Evolutionary conservation across 2,113 vertebrate genomes (phyloP), one percentile per base, ranked within the genome.

Genomic region (Mugil cephalus): DNA sequence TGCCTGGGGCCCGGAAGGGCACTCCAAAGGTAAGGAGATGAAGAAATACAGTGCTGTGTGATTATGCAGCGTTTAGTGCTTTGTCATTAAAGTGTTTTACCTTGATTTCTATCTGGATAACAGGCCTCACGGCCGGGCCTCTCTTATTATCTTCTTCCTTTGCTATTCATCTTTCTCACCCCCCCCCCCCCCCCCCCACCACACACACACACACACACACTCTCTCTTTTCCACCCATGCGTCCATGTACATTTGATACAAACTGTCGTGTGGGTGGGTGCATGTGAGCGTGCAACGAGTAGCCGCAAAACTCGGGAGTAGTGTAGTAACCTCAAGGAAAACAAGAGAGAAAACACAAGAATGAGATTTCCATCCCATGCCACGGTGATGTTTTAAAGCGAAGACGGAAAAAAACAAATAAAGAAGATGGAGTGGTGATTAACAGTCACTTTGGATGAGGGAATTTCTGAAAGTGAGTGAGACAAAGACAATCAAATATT

Each of bases 21-120:
- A 38, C 62, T 86, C 70, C 14, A 51, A 64, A 76, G 70, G 70
- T 74, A 83, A 59, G 74, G 38, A 65, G 48, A 77, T 6, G 14
- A 8, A 76, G 42, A 52, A 69, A 68, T 24, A 68, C 53, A 42
- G 51, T 54, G 60, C 9, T 13, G 60, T 72, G 42, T 75, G 68
- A 88, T 82, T 71, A 79, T n/a, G 42, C 17, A 21, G 40, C 64
- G 60, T 83, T 81, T 61, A 51, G 43, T 35, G 71, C 34, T 71
- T 73, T 78, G 50, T 85, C 60, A 83, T 76, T 70, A 60, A 38
- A 46, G 34, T 30, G 45, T 48, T 68, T 74, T 54, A 72, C 48
- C 45, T 61, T 71, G 55, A 58, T 81, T 74, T 73, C 51, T 54
- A 14, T 56, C 24, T 63, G 68, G 61, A 79, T 69, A 59, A 77